Evolutionary conservation across 2,797 vertebrate species (phyloP), one percentile per base, ranked within the genome.

Genomic region (Triplophysa yarkandensis): DNA sequence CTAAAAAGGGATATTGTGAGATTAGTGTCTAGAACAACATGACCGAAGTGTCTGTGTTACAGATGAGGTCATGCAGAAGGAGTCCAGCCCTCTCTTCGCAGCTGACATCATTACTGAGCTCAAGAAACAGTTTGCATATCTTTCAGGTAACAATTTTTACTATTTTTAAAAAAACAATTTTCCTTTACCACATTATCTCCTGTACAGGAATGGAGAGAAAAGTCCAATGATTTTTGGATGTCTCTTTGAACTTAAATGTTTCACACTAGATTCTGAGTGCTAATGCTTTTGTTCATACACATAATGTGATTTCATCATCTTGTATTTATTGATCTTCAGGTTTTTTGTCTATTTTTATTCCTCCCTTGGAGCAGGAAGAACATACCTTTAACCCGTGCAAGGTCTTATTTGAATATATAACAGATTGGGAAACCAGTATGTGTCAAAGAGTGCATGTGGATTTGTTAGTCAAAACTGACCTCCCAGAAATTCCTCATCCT

Each of bases 51-150:
- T 76, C 2, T 46, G n/a, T 63, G 34, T 80, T 69, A 34, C 34
- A 80, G 96, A 98, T 95, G 95, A 95, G 86, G 94, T 98, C 86
- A 92, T 96, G 92, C 95, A 95, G 87, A 92, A 90, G 79, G 93
- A 94, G 79, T 88, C 88, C 1, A 83, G 88, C 72, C 92, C 93
- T 0, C 83, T 96, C 76, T 93, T 83, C 17, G 96, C 95, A 1
- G 94, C 92, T 21, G 92, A 97, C 84, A 95, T 98, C 78, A 90
- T 94, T 68, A 92, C 93, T 44, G 93, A 96, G 65, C 91, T 98
- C 82, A 86, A 88, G 85, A 97, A 95, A 74, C 94, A 94, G 74
- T 98, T 98, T 81, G 96, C 94, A 27, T 93, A 94, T 87, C 87
- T 82, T 6, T 70, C 81, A 5, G 81, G 81, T 82, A 39, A 39